phyloP scores from a whole-genome alignment of 1,140 invertebrate genomes.

The Brachionus rotundiformis region DNA sequence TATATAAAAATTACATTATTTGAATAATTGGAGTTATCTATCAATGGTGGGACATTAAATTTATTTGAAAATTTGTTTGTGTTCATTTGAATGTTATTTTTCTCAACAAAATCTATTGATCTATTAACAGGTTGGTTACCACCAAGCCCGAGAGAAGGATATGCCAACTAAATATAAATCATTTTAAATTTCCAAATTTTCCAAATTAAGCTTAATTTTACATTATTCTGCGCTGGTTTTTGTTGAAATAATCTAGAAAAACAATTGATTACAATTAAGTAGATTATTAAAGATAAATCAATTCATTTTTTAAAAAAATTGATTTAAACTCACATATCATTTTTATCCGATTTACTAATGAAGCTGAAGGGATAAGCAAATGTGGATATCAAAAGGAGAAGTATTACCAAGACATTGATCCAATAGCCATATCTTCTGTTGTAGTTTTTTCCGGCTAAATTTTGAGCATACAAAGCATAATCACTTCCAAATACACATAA shows the following conservation, averaged over 20 bases:
- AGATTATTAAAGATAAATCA: too few relatives aligned
- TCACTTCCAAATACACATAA: constrained; percentile 27
- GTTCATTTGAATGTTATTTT: not conserved
- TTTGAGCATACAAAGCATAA: constrained; percentile 7
- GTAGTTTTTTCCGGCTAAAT: not conserved
- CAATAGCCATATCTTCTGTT: constrained; percentile 21
- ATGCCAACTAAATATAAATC: not conserved
- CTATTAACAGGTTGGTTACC: constrained; percentile 13
- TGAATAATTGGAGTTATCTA: not conserved
- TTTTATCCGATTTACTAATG: not conserved
- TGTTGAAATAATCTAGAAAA: not conserved
- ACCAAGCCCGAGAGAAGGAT: not conserved
- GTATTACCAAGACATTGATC: not conserved
- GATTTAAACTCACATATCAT: not conserved
- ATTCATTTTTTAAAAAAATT: too few relatives aligned
- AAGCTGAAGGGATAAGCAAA: constrained; percentile 7
- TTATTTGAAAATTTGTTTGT: not conserved
- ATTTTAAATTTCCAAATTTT: not conserved
- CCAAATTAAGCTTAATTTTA: not conserved
- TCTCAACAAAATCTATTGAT: constrained; percentile 1
- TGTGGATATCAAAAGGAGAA: not conserved
- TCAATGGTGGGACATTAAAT: constrained; percentile 3
- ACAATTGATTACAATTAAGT: not conserved
- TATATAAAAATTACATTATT: not conserved
- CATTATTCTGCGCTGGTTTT: constrained; percentile 6